phyloP scores from a whole-genome alignment of 2,113 vertebrate species.

The Lynx canadensis region DNA sequence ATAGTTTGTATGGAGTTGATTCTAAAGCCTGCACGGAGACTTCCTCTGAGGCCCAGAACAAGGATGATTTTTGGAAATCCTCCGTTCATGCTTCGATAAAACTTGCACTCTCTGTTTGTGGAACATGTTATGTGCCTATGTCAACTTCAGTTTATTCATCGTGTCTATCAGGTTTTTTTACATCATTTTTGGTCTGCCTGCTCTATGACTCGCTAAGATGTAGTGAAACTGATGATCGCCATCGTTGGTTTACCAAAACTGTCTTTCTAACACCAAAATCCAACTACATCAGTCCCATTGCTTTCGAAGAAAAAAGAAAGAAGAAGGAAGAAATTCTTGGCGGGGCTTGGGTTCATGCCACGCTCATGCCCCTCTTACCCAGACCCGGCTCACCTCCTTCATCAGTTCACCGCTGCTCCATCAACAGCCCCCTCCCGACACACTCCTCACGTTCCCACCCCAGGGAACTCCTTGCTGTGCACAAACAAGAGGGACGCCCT shows the following conservation, averaged over 20 bases:
- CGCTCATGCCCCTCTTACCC: no score
- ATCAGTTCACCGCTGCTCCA: neutral
- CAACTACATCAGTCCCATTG: neutral
- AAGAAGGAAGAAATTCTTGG: no score
- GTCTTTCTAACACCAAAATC: neutral
- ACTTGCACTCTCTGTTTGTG: neutral
- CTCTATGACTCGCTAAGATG: neutral
- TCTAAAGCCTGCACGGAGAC: neutral
- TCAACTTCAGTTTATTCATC: neutral
- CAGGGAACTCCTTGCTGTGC: neutral
- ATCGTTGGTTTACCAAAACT: neutral
- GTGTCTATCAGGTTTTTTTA: neutral
- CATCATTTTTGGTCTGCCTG: neutral
- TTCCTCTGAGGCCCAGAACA: neutral
- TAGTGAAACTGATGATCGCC: neutral
- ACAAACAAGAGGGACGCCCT: accelerated
- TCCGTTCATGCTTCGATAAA: neutral
- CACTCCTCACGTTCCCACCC: accelerated
- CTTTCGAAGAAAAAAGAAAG: neutral
- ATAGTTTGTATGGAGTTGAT: neutral
- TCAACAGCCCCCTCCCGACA: neutral
- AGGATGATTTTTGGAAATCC: neutral
- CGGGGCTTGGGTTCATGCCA: neutral
- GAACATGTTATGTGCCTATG: neutral
- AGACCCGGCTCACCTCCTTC: neutral